Conservation (phyloP, 1,140 invertebrate species). For the Orius laevigatus region DNA sequence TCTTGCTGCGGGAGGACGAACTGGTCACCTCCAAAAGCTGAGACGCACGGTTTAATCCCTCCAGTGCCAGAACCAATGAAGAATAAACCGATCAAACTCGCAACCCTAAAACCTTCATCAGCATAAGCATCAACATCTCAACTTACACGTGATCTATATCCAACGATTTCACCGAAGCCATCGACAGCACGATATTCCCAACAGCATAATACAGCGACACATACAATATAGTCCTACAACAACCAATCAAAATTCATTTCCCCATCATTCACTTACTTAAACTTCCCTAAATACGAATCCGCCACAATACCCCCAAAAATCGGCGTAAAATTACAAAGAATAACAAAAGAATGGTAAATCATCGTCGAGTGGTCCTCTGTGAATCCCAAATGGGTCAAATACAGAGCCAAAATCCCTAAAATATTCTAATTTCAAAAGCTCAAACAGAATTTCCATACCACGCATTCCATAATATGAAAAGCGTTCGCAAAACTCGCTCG, state of each 20-base stretch:
- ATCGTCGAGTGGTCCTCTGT: constrained; percentile 50
- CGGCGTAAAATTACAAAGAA: constrained; percentile 76
- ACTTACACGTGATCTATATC: constrained; percentile 11
- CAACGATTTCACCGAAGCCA: constrained; percentile 31
- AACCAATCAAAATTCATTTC: constrained; percentile 16
- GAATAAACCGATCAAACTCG: constrained; percentile 57
- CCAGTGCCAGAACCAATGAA: constrained; percentile 82
- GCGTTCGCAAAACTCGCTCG: constrained; percentile 92
- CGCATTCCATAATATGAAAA: constrained; percentile 94
- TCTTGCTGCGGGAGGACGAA: constrained; percentile 65
- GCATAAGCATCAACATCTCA: too few relatives aligned
- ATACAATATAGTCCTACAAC: constrained; percentile 68
- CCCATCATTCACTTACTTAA: constrained; percentile 29
- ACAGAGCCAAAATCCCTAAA: constrained; percentile 65
- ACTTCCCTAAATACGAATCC: constrained; percentile 75
- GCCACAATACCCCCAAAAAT: constrained; percentile 74
- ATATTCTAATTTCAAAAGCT: not conserved
- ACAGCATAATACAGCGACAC: constrained; percentile 72
- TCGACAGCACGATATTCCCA: constrained; percentile 65
- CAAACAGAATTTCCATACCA: constrained; percentile 43
- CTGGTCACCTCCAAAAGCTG: constrained; percentile 94
- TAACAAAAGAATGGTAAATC: constrained; percentile 67
- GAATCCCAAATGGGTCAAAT: constrained; percentile 51
- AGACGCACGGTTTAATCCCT: constrained; percentile 94
- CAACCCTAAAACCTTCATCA: constrained; percentile 33